Percentiles rank a stretch among this genome's conserved stretches.
Conservation (phyloP, 2,113 vertebrate genomes). For the Epinephelus lanceolatus region DNA sequence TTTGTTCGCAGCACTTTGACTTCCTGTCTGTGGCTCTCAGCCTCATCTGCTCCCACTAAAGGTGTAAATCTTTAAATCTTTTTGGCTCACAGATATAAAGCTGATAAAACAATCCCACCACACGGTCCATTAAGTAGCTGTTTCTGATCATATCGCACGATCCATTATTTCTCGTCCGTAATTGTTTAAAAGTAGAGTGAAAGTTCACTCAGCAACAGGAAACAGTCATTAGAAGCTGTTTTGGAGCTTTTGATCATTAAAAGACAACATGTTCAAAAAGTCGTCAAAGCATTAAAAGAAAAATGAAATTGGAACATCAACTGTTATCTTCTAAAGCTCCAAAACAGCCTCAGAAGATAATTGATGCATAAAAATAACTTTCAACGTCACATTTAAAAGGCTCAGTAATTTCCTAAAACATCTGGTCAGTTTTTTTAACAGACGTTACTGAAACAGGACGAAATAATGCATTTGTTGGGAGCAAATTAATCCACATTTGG, state of each 20-base stretch:
- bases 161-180: not conserved
- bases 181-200: not conserved
- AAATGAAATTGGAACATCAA: not conserved
- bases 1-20: not conserved
- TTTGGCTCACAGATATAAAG: not conserved
- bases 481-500: not conserved
- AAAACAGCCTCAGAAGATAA: not conserved
- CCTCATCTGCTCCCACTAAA: not conserved
- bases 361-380: not conserved
- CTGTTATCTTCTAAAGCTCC: not conserved
- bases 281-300: not conserved
- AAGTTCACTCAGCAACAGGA: not conserved
- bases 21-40: not conserved
- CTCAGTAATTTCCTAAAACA: not conserved
- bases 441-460: not conserved
- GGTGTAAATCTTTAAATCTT: not conserved
- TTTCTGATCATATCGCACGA: not conserved
- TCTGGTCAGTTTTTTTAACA: too few species aligned
- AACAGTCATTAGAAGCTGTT: not conserved
- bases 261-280: not conserved
- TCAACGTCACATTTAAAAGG: not conserved
- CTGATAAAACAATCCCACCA: not conserved
- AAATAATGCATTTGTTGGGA: not conserved
- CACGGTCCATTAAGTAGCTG: not conserved
- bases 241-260: not conserved